Percentiles rank a stretch among this genome's conserved stretches.
These are phyloP conservation scores for Tortricodes alternella DNA, from an alignment of 2,888 invertebrate species.

Conservation along the genomic window DNA sequence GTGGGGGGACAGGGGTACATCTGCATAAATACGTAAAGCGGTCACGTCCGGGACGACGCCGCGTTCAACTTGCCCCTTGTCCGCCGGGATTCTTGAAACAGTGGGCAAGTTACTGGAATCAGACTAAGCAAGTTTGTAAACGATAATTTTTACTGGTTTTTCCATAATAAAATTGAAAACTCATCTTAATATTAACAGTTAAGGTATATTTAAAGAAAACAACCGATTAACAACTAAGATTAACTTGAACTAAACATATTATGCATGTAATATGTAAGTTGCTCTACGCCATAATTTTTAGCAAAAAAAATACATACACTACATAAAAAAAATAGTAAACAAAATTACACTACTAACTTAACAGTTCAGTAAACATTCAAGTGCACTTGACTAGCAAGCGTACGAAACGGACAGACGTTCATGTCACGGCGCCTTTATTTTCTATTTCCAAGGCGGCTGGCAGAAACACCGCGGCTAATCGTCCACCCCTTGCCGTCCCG, in stretches of 20 bases:
- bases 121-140: not conserved
- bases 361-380: conserved; percentile 31
- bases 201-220: no score
- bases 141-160: not conserved
- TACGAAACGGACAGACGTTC: conserved; percentile 46
- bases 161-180: not conserved
- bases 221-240: no score
- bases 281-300: no score
- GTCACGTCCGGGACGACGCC: conserved; percentile 68
- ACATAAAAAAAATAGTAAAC: no score
- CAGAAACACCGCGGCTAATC: conserved; percentile 76
- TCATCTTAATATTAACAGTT: no score
- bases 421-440: conserved; percentile 75
- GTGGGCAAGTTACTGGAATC: conserved; percentile 15
- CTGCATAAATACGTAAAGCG: conserved; percentile 78
- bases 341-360: conserved; percentile 34
- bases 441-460: conserved; percentile 74
- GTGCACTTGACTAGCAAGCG: conserved; percentile 22
- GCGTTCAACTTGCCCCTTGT: conserved; percentile 68
- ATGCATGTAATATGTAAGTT: no score
- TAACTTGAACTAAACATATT: no score
- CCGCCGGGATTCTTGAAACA: not conserved
- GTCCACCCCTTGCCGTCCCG: conserved; percentile 66
- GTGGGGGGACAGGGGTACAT: conserved; percentile 49
- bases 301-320: no score